Percentiles rank a stretch among this genome's conserved stretches.
phyloP scores from a whole-genome alignment of 2,888 invertebrate genomes.

The Ormyrus nitidulus region DNA sequence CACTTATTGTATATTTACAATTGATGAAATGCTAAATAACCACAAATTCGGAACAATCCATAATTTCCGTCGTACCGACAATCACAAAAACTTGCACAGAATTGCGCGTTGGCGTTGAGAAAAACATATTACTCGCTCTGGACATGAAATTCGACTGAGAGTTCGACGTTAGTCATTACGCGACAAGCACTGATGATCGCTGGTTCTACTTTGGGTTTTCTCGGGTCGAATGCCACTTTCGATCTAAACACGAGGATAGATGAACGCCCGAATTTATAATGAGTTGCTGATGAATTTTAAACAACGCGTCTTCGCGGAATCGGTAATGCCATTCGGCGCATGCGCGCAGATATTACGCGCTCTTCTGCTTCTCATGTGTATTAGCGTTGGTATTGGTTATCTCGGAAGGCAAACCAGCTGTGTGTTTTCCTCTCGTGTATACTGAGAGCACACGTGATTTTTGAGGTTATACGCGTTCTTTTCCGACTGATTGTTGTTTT shows the following conservation, averaged over 20 bases:
- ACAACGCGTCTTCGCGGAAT: slow-evolving; percentile 27
- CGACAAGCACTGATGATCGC: not conserved
- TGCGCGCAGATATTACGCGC: not conserved
- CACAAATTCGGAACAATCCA: slow-evolving; percentile 44
- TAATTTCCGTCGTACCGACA: slow-evolving; percentile 27
- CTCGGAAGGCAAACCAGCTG: slow-evolving; percentile 1
- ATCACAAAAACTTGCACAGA: slow-evolving; percentile 10
- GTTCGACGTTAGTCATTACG: slow-evolving; percentile 26
- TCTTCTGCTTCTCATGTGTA: not conserved
- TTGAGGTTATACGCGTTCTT: slow-evolving; percentile 44
- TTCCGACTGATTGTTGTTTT: slow-evolving; percentile 2
- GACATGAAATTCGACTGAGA: slow-evolving; percentile 16
- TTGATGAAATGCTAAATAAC: slow-evolving; percentile 26
- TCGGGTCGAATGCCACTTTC: slow-evolving; percentile 22
- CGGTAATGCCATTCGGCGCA: slow-evolving; percentile 16
- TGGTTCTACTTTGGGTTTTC: slow-evolving; percentile 5
- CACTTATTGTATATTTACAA: not conserved
- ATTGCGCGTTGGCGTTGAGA: not conserved
- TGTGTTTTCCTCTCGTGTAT: slow-evolving; percentile 25
- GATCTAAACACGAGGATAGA: slow-evolving; percentile 41
- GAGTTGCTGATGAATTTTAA: slow-evolving; percentile 53
- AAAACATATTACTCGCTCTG: slow-evolving; percentile 48
- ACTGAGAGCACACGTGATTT: slow-evolving; percentile 30
- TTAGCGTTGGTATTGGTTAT: too few species aligned
- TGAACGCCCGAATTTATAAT: slow-evolving; percentile 49